Evolutionary conservation across 2,797 vertebrate genomes (phyloP).

Genomic region (Nyctibius grandis): DNA sequence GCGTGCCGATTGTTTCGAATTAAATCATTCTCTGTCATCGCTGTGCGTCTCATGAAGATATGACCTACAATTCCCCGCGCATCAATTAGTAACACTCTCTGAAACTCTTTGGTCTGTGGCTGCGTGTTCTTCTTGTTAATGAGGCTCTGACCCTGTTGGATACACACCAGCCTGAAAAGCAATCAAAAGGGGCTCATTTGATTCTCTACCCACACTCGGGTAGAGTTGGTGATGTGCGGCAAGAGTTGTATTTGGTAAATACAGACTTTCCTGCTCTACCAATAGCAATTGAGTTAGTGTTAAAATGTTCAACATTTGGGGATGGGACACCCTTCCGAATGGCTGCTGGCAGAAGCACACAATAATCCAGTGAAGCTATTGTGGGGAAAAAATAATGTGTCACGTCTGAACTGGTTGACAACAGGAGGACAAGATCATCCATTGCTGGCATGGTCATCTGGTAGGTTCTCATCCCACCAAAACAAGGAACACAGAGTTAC

Average conservation of each 20-base stretch:
- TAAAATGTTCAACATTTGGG: not conserved
- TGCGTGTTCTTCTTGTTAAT: not conserved
- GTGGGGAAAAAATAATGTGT: not conserved
- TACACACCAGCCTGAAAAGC: not conserved
- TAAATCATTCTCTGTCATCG: not conserved
- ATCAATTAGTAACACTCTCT: not conserved
- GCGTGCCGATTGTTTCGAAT: not conserved
- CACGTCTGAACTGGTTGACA: not conserved
- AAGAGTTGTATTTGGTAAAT: not conserved
- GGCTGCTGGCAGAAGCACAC: not conserved
- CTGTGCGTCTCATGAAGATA: not conserved
- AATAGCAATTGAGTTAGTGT: not conserved
- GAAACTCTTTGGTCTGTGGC: not conserved
- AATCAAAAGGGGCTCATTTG: not conserved
- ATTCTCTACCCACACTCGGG: not conserved
- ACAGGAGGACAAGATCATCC: not conserved
- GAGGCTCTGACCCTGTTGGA: conserved; percentile 9
- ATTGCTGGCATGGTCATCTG: not conserved
- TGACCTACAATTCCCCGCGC: not conserved
- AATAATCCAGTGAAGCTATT: not conserved
- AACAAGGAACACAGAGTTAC: not conserved
- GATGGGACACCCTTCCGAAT: not conserved
- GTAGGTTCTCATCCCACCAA: not conserved
- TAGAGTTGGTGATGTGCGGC: accelerated
- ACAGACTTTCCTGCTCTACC: not conserved